Percentiles rank a stretch among this genome's conserved stretches.
These are phyloP conservation scores for Tribolium freemani DNA, from an alignment of 2,888 invertebrate species.

Conservation along the genomic window DNA sequence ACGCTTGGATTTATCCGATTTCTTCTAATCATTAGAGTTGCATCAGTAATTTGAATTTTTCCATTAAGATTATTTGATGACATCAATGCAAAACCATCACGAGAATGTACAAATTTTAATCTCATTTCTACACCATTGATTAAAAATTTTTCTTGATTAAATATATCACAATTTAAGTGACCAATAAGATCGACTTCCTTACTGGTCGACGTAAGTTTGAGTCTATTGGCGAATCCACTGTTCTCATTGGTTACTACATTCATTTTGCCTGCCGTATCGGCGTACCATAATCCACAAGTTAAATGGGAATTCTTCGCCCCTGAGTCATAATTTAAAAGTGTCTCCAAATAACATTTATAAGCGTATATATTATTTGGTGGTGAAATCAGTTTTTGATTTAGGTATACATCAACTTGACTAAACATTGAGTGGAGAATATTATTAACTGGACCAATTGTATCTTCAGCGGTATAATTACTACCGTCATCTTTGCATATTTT, in stretches of 20 bases:
- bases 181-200: too few relatives aligned
- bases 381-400: conserved; percentile 19
- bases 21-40: conserved; percentile 49
- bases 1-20: conserved; percentile 50
- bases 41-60: conserved; percentile 48
- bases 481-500: conserved; percentile 39
- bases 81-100: too few relatives aligned
- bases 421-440: conserved; percentile 22
- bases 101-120: too few relatives aligned
- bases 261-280: too few relatives aligned
- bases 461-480: not conserved
- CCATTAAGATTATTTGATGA: not conserved
- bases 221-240: too few relatives aligned
- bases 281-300: too few relatives aligned
- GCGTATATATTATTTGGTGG: conserved; percentile 20
- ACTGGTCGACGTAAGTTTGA: too few relatives aligned
- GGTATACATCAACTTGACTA: conserved; percentile 21
- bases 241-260: too few relatives aligned
- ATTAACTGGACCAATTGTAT: not conserved
- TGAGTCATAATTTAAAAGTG: conserved; percentile 11
- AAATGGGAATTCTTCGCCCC: not conserved
- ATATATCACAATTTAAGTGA: too few relatives aligned
- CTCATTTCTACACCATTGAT: too few relatives aligned
- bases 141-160: too few relatives aligned
- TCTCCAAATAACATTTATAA: not conserved